Evolutionary conservation across 2,113 vertebrate genomes (phyloP).

Genomic region (Leucopsar rothschildi): DNA sequence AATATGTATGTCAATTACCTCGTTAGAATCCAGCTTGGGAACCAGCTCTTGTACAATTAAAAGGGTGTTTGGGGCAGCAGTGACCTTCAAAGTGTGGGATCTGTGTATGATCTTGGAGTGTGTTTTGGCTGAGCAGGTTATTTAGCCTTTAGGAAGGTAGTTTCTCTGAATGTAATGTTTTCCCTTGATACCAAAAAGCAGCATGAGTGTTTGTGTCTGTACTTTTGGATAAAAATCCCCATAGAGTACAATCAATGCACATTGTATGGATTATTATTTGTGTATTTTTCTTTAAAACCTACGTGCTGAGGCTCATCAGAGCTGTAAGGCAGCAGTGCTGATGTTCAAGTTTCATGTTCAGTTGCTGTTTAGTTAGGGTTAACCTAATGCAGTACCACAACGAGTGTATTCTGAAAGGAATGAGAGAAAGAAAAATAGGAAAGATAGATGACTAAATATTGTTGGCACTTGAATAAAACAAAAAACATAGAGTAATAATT

Average conservation of each 20-base stretch:
- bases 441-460: constrained; percentile 52
- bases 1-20: neutral
- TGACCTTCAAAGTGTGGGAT: neutral
- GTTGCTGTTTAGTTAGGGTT: neutral
- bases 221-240: neutral
- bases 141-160: neutral
- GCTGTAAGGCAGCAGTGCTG: neutral
- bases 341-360: neutral
- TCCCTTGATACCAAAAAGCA: neutral
- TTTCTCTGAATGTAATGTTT: neutral
- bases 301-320: neutral
- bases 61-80: neutral
- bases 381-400: neutral
- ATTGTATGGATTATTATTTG: neutral
- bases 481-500: constrained; percentile 14
- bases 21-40: neutral
- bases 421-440: neutral
- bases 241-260: neutral
- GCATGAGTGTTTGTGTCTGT: neutral
- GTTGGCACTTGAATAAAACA: constrained; percentile 29
- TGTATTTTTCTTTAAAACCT: neutral
- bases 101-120: neutral
- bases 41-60: neutral
- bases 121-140: neutral
- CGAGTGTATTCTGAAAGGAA: neutral